These are phyloP conservation scores for Tetrao urogallus DNA, from an alignment of 2,113 vertebrate species.

Conservation along the genomic window DNA sequence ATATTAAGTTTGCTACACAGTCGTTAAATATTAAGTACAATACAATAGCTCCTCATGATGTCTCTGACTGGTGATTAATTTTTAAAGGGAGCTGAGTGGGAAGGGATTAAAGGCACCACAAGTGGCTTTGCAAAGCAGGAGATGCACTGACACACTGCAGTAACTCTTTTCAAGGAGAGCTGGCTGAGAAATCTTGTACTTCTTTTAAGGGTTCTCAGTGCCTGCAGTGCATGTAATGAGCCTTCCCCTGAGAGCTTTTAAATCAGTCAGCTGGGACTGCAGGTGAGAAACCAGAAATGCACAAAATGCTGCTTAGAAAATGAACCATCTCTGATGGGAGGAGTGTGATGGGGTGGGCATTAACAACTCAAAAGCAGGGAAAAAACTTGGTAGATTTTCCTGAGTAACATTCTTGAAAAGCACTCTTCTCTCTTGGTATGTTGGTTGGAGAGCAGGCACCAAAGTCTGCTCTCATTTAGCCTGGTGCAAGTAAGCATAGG, in stretches of 20 bases:
- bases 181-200: not conserved
- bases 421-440: not conserved
- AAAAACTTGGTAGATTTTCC: not conserved
- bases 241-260: not conserved
- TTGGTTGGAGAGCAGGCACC: not conserved
- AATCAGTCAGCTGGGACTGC: not conserved
- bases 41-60: not conserved
- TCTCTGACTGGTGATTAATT: conserved; percentile 35
- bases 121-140: not conserved
- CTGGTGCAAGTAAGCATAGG: not conserved
- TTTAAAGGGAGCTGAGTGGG: conserved; percentile 3
- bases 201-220: not conserved
- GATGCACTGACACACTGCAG: not conserved
- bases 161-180: not conserved
- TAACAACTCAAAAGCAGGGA: not conserved
- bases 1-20: not conserved
- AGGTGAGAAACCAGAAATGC: not conserved
- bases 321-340: not conserved
- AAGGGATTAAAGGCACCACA: not conserved
- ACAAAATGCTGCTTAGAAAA: not conserved
- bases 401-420: not conserved
- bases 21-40: conserved; percentile 54
- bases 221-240: not conserved
- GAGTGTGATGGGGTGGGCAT: not conserved
- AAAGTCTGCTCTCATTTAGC: not conserved